Evolutionary conservation across 2,888 invertebrate species (phyloP).

Genomic region (Callimorpha dominula): DNA sequence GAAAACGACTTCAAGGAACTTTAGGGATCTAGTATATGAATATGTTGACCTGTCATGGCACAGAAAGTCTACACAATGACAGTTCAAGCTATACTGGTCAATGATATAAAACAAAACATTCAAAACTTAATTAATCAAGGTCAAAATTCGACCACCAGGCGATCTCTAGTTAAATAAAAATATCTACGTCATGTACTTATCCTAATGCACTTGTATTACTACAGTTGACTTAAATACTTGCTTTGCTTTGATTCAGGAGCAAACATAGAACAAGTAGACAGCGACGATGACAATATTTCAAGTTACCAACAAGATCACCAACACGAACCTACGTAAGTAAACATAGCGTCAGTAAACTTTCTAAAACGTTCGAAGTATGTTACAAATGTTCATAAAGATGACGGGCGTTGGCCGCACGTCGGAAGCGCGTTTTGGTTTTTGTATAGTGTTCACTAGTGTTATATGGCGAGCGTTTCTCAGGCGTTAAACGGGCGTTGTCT

Average conservation of each 20-base stretch:
- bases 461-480: no score
- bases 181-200: background rate
- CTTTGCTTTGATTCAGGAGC: conserved; percentile 57
- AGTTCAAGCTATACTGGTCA: background rate
- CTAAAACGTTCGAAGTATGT: no score
- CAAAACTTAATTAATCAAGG: no score
- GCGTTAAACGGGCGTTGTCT: no score
- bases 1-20: no score
- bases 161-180: background rate
- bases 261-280: conserved; percentile 61
- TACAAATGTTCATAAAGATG: no score
- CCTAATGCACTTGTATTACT: background rate
- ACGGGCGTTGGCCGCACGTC: no score
- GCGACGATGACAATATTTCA: conserved; percentile 48
- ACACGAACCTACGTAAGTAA: conserved; percentile 63
- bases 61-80: background rate
- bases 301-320: conserved; percentile 60
- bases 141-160: no score
- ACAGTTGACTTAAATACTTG: background rate
- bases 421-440: no score
- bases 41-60: background rate
- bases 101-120: background rate
- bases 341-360: background rate
- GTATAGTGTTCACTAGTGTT: no score
- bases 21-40: background rate